Evolutionary conservation across 2,797 vertebrate genomes (phyloP).

Genomic region (Scyliorhinus canicula): DNA sequence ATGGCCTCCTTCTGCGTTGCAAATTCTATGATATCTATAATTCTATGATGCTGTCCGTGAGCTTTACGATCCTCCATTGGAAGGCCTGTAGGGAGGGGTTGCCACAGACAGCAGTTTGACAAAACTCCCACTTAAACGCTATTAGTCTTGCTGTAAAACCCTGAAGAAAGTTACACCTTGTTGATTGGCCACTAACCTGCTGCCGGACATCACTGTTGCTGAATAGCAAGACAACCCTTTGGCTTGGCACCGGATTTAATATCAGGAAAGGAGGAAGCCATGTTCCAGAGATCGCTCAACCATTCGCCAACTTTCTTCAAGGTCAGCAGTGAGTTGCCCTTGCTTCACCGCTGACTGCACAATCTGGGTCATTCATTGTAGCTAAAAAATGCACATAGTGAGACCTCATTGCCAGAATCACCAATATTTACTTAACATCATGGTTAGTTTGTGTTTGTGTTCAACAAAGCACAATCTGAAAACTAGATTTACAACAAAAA

Average conservation of each 20-base stretch:
- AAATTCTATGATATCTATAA: too few relatives aligned
- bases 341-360: neutral
- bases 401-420: neutral
- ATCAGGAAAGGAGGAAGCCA: neutral
- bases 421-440: neutral
- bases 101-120: neutral
- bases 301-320: neutral
- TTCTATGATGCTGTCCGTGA: neutral
- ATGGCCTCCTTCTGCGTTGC: too few relatives aligned
- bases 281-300: neutral
- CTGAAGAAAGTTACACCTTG: neutral
- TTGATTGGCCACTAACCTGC: neutral
- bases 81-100: neutral
- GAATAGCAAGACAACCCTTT: neutral
- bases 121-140: neutral
- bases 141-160: neutral
- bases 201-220: neutral
- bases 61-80: neutral
- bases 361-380: neutral
- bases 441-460: neutral
- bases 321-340: neutral
- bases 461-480: neutral
- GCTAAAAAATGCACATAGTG: neutral
- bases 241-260: neutral
- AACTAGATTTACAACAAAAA: neutral